A percentile compares a stretch with the other conserved stretches of the same genome.
Evolutionary conservation across 2,888 invertebrate species (phyloP).

Genomic region (Abrostola tripartita): DNA sequence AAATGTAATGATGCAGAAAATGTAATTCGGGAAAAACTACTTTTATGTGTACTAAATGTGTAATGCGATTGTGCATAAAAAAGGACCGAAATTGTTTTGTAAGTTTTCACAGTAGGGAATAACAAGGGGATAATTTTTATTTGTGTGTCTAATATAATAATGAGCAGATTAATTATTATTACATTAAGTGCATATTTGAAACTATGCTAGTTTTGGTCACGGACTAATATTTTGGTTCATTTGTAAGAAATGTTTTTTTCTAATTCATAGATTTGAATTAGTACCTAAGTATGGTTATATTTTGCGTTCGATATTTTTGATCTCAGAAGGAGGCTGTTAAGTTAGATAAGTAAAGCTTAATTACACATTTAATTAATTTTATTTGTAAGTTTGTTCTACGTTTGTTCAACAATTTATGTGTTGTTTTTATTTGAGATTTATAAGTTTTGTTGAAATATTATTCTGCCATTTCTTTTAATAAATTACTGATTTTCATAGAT

Average conservation of each 20-base stretch:
- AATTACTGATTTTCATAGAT: not conserved
- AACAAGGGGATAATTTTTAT: not conserved
- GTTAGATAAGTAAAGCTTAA: not conserved
- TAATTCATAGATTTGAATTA: not conserved
- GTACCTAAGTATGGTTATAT: not conserved
- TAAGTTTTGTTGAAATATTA: not conserved
- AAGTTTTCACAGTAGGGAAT: slow-evolving; percentile 11
- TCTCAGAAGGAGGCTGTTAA: slow-evolving; percentile 1
- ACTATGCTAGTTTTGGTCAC: not conserved
- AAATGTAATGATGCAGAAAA: not conserved
- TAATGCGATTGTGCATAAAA: slow-evolving; percentile 11
- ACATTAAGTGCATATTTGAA: not conserved
- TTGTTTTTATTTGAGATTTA: not conserved
- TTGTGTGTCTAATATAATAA: not conserved
- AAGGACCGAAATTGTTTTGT: slow-evolving; percentile 13
- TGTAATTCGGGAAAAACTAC: slow-evolving; percentile 10
- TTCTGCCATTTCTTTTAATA: not conserved
- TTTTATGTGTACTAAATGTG: slow-evolving; percentile 13
- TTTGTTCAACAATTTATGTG: not conserved
- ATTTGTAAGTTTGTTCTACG: not conserved
- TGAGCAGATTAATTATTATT: too few relatives aligned
- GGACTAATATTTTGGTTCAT: not conserved
- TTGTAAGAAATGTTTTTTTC: not conserved
- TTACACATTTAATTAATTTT: not conserved
- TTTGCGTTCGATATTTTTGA: not conserved